These are phyloP conservation scores for Melinaea marsaeus DNA, from an alignment of 2,888 invertebrate species.

Conservation along the genomic window DNA sequence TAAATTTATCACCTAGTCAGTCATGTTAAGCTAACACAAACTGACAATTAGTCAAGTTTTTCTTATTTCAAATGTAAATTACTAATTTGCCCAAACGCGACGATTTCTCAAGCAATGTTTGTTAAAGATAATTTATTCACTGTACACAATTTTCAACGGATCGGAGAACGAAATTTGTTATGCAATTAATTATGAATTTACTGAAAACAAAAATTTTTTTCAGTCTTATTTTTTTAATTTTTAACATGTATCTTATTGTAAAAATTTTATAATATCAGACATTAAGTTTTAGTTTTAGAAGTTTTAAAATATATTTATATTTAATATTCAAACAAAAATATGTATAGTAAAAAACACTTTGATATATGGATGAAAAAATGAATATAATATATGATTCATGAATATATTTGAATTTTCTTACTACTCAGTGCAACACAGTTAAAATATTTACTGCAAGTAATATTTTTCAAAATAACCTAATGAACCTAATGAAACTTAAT, in stretches of 20 bases:
- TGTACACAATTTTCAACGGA: conserved; percentile 40
- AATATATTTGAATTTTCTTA: no score
- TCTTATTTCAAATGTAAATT: conserved; percentile 62
- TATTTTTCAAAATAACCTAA: no score
- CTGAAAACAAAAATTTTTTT: conserved; percentile 6
- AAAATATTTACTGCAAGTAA: no score
- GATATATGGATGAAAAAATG: no score
- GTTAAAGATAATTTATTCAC: conserved; percentile 54
- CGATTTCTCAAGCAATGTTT: conserved; percentile 55
- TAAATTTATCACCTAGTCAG: conserved; percentile 16
- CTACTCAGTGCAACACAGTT: conserved; percentile 11
- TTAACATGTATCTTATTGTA: not conserved
- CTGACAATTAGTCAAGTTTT: conserved; percentile 39
- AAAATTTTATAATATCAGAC: not conserved
- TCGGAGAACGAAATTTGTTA: conserved; percentile 27
- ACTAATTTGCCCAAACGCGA: conserved; percentile 55
- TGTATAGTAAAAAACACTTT: no score
- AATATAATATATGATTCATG: no score
- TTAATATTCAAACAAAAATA: no score
- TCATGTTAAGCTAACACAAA: conserved; percentile 20
- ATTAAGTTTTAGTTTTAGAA: no score
- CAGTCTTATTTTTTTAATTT: not conserved
- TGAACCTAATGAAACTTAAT: conserved; percentile 12
- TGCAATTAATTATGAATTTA: conserved; percentile 27
- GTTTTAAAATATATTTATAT: no score